Base-by-base conservation (phyloP, 2,888 invertebrate species). In the Papilio protenor region DNA sequence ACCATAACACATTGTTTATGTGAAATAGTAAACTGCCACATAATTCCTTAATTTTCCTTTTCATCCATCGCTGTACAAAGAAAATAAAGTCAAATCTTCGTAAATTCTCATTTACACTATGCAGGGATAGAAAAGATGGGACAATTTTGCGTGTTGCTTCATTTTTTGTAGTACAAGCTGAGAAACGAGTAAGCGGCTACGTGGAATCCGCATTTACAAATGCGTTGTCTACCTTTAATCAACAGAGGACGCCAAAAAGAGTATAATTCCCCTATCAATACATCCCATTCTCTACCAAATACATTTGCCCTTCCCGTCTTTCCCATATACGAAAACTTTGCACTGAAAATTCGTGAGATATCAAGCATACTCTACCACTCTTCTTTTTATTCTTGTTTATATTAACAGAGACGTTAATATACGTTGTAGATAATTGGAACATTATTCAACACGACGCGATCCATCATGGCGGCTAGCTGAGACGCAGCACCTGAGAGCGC, bases 381-480 rank as follows among this genome's bases (percentile, higher is more conserved):
- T 16, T 52, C 14, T 52, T n/a, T 52, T 18, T 52, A 52, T 52
- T 52, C 16, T n/a, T 45, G n/a, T 27, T 23, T 74, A 59, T 33
- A 45, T 74, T 49, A 59, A 8, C 52, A 16, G 11, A 14, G 75
- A 66, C 66, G n/a, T 40, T 66, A 66, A 75, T n/a, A 75, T 66
- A 75, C 64, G 14, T 8, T 14, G 12, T 55, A 23, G 57, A 59
- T 76, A 70, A 76, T 71, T 55, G 40, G 18, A 10, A 21, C 70
- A 59, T 49, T 59, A 59, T 23, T 59, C 27, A 57, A 59, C 59
- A 59, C 27, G 47, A n/a, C 8, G 6, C 59, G 2, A 76, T 76
- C 47, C 76, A 76, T 76, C 76, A 76, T 27, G 70, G n/a, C 47
- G 55, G 55, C 69, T 16, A 18, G 59, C 70, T 11, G 57, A 47